Evolutionary conservation across 2,113 vertebrate species (phyloP).

Genomic region (Ahaetulla prasina): DNA sequence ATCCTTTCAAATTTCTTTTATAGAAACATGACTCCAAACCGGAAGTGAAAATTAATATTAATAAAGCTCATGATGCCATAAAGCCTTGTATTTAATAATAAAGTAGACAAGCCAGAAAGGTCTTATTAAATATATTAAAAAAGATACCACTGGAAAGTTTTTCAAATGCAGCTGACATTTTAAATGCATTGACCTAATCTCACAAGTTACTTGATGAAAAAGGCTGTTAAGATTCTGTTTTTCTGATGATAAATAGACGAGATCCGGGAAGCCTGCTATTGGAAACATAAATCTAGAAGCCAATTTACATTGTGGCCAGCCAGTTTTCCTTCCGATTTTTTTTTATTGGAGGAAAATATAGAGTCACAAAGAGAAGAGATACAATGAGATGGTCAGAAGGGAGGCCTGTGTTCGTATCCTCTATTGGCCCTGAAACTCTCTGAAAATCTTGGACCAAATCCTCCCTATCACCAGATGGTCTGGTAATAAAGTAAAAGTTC

Average conservation of each 20-base stretch:
- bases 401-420: neutral
- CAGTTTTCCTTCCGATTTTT: neutral
- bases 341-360: neutral
- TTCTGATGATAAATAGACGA: constrained; percentile 13
- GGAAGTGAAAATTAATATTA: neutral
- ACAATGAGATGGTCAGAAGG: neutral
- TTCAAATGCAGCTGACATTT: constrained; percentile 8
- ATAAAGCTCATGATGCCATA: neutral
- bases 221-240: constrained; percentile 10
- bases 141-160: neutral
- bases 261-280: neutral
- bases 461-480: neutral
- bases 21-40: neutral
- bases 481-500: neutral
- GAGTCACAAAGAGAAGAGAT: neutral
- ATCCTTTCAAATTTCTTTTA: neutral
- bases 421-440: neutral
- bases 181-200: neutral
- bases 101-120: neutral
- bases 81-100: constrained; percentile 14
- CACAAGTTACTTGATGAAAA: constrained; percentile 7
- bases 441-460: too few relatives aligned
- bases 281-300: neutral
- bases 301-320: neutral
- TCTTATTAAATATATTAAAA: neutral